Evolutionary conservation across 2,888 invertebrate genomes (phyloP).

Genomic region (Lepidochrysops patricia): DNA sequence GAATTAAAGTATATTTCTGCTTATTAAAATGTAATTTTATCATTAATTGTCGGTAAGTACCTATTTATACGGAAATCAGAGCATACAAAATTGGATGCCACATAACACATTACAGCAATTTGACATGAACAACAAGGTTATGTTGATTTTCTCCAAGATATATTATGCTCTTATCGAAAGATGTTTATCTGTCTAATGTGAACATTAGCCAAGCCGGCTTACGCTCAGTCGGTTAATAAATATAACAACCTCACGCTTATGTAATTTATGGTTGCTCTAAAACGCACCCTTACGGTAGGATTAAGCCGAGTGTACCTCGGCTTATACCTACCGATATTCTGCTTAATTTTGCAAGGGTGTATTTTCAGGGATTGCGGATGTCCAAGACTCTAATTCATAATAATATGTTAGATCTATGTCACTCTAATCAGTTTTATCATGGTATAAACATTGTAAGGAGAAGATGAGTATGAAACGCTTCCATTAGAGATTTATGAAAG

Average conservation of each 20-base stretch:
- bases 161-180: constrained; percentile 30
- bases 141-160: not conserved
- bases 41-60: too few relatives aligned
- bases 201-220: constrained; percentile 36
- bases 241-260: constrained; percentile 39
- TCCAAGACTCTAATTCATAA: too few relatives aligned
- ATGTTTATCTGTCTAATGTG: constrained; percentile 40
- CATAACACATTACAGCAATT: not conserved
- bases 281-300: constrained; percentile 21
- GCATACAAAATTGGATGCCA: too few relatives aligned
- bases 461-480: constrained; percentile 5
- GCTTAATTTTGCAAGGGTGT: too few relatives aligned
- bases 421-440: too few relatives aligned
- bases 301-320: not conserved
- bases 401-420: too few relatives aligned
- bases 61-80: too few relatives aligned
- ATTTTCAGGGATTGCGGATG: too few relatives aligned
- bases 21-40: too few relatives aligned
- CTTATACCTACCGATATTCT: too few relatives aligned
- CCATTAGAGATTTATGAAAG: constrained; percentile 13
- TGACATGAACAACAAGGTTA: not conserved
- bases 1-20: too few relatives aligned
- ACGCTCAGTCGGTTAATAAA: constrained; percentile 46
- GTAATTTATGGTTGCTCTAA: constrained; percentile 36
- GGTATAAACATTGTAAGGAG: too few relatives aligned